Conservation (phyloP, 1,140 invertebrate species). For the Nylanderia fulva region DNA sequence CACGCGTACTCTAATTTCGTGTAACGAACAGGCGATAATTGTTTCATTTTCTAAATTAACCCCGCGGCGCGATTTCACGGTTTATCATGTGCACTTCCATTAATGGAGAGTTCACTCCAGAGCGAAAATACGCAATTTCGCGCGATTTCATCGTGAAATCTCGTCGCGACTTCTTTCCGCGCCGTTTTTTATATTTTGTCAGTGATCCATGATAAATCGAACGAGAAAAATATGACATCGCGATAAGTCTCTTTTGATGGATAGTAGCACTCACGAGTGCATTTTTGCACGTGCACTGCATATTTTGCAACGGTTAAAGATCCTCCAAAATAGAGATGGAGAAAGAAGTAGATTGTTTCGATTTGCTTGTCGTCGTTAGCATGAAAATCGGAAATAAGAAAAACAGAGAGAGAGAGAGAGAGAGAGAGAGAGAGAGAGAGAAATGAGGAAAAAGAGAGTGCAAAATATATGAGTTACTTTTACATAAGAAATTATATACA, state of each 20-base stretch:
- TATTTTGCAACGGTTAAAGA: too few relatives aligned
- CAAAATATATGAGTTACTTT: too few relatives aligned
- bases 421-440: too few relatives aligned
- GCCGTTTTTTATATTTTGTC: conserved; percentile 35
- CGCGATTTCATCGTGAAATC: conserved; percentile 33
- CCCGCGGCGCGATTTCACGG: conserved; percentile 27
- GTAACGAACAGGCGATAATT: conserved; percentile 52
- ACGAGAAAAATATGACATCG: conserved; percentile 54
- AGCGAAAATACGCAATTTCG: conserved; percentile 45
- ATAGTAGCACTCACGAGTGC: conserved; percentile 48
- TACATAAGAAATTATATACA: too few relatives aligned
- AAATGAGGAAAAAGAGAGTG: too few relatives aligned
- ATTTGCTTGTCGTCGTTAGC: too few relatives aligned
- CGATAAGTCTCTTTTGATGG: conserved; percentile 63
- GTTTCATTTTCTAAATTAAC: conserved; percentile 53
- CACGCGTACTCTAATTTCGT: conserved; percentile 38
- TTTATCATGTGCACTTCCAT: conserved; percentile 18
- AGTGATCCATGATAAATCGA: conserved; percentile 41
- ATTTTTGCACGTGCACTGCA: conserved; percentile 60
- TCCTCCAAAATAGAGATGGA: too few relatives aligned
- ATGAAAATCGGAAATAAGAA: too few relatives aligned
- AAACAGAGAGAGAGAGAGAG: too few relatives aligned
- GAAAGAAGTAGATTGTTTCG: too few relatives aligned
- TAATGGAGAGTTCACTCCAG: conserved; percentile 5
- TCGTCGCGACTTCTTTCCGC: conserved; percentile 40